Base-by-base conservation (phyloP, 2,888 invertebrate genomes). In the Meliscaeva auricollis region DNA sequence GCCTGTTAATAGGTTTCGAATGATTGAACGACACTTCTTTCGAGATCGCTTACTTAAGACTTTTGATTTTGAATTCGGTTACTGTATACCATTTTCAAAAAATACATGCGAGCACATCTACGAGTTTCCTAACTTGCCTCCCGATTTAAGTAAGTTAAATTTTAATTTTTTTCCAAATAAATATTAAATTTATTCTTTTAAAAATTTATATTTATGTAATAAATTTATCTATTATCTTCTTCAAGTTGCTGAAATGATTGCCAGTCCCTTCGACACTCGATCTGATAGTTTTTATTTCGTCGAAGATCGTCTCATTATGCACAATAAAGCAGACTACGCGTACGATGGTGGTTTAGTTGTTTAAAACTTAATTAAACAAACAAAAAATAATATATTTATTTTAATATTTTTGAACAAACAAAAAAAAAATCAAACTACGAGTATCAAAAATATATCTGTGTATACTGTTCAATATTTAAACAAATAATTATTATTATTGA, bases 241-340 rank as follows among this genome's bases (percentile, higher is more conserved):
- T 66, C 41, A 72, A 98, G 99, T 98, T 90, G 95, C 97, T 88
- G 98, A 99, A 93, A 99, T 99, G 99, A 97, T 99, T 89, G 95
- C 96, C 41, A 95, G 96, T 90, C 99, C 99, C 17, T 99, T 98
- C 92, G 98, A 99, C 93, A 99, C 99, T 9, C 95, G 98, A 88
- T 99, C 99, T 0, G 99, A 99, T 93, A 98, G 98, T 90, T 99
- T 99, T 93, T 99, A 99, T 93, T 99, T 99, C 92, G 99, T 99
- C 82, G 98, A 99, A 92, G 97, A 98, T 92, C 95, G 95, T 90
- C 95, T 99, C 79, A 97, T 99, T 87, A 99, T 99, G 99, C 99
- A 99, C 93, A 99, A 99, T 93, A 99, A 99, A 94, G 99, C 99
- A 46, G 99, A 99, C 92, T 99, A 99, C 93, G 98, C 99, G 64